Evolutionary conservation across 2,113 vertebrate genomes (phyloP).

Genomic region (Sisor rabdophorus): DNA sequence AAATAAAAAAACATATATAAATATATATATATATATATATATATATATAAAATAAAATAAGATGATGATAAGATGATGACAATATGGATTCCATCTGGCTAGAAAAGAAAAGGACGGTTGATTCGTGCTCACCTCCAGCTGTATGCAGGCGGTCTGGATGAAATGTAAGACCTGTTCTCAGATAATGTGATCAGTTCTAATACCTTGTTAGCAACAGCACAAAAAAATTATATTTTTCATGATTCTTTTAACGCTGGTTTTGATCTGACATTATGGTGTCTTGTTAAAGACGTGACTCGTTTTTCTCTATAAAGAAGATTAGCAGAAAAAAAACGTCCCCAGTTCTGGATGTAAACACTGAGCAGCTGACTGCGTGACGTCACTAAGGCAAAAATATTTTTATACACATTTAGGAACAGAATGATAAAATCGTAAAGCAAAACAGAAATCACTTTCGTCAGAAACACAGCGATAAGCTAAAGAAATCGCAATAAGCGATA

Average conservation of each 20-base stretch:
- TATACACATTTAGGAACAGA: background rate
- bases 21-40: background rate
- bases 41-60: background rate
- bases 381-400: conserved; percentile 39
- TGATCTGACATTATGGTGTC: background rate
- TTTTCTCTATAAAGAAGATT: conserved; percentile 32
- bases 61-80: background rate
- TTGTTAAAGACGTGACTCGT: background rate
- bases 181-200: background rate
- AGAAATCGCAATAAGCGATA: background rate
- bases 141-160: background rate
- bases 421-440: background rate
- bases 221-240: background rate
- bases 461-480: background rate
- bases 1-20: background rate
- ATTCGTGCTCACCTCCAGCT: conserved; percentile 22
- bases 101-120: background rate
- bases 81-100: background rate
- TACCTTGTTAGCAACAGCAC: conserved; percentile 30
- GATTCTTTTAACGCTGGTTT: background rate
- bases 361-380: conserved; percentile 58
- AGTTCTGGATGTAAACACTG: conserved; percentile 58
- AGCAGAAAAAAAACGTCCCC: conserved; percentile 27
- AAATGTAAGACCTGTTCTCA: conserved; percentile 2
- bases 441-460: background rate